Evolutionary conservation across 2,113 vertebrate species (phyloP).

Genomic region (Vombatus ursinus): DNA sequence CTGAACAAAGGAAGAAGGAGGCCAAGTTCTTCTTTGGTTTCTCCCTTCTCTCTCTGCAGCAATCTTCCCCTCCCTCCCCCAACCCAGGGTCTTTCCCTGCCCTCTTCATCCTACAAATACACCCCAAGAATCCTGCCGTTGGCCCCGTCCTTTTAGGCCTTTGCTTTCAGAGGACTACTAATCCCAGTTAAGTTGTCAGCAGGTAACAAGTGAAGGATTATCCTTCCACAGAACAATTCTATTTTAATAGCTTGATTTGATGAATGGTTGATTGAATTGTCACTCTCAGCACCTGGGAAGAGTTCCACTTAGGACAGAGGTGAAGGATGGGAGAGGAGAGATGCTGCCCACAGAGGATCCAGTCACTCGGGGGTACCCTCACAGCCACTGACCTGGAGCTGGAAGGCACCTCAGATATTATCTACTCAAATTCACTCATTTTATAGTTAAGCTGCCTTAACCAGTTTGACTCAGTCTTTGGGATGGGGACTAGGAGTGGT

Average conservation of each 20-base stretch:
- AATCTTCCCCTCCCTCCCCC: not conserved
- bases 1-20: not conserved
- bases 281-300: not conserved
- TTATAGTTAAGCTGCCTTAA: too few relatives aligned
- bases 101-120: not conserved
- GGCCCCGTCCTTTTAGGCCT: not conserved
- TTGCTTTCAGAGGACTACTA: not conserved
- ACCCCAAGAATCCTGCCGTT: not conserved
- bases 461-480: not conserved
- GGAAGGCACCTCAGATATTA: not conserved
- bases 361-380: not conserved
- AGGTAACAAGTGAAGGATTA: not conserved
- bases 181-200: not conserved
- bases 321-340: not conserved
- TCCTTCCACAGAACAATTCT: not conserved
- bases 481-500: not conserved
- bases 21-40: slow-evolving; percentile 10
- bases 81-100: not conserved
- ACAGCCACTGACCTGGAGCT: not conserved
- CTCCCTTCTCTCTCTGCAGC: not conserved
- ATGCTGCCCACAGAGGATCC: not conserved
- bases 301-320: not conserved
- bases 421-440: not conserved
- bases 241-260: not conserved
- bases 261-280: not conserved